Percentiles rank a stretch among this genome's conserved stretches.
phyloP scores from a whole-genome alignment of 2,113 vertebrate genomes.

The Larimichthys crocea region DNA sequence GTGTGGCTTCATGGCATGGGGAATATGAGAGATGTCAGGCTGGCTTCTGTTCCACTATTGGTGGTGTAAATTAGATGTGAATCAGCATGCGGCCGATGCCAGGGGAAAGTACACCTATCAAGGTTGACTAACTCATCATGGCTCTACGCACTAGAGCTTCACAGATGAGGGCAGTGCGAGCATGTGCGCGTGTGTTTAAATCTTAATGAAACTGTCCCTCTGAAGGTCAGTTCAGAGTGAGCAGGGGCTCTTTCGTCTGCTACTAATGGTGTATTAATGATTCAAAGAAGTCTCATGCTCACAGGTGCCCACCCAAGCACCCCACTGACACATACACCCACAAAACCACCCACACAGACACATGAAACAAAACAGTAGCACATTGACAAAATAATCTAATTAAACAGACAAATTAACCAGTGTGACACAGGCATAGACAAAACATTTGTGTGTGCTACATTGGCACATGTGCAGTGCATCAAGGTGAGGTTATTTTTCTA shows the following conservation, averaged over 20 bases:
- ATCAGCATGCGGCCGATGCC: conserved; percentile 67
- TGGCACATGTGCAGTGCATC: conserved; percentile 12
- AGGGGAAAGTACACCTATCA: conserved; percentile 69
- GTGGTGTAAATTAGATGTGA: conserved; percentile 75
- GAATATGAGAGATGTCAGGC: conserved; percentile 72
- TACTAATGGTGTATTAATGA: conserved; percentile 81
- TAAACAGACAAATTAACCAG: conserved; percentile 30
- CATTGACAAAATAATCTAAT: conserved; percentile 36
- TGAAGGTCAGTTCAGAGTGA: conserved; percentile 71
- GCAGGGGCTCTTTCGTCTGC: conserved; percentile 67
- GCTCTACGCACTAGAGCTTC: conserved; percentile 44
- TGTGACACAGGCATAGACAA: conserved; percentile 45
- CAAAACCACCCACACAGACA: conserved; percentile 11
- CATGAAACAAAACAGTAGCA: not conserved
- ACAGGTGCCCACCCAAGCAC: conserved; percentile 50
- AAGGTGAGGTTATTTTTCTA: conserved; percentile 9
- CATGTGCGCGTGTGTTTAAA: conserved; percentile 56
- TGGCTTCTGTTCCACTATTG: conserved; percentile 54
- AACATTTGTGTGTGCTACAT: conserved; percentile 16
- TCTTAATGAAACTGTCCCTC: conserved; percentile 78
- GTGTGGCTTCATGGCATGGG: conserved; percentile 35
- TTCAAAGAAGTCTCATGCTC: conserved; percentile 64
- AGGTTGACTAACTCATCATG: conserved; percentile 63
- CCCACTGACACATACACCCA: conserved; percentile 27
- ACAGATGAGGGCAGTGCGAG: conserved; percentile 56